Base-by-base conservation (phyloP, 2,113 vertebrate genomes). In the Eonycteris spelaea region DNA sequence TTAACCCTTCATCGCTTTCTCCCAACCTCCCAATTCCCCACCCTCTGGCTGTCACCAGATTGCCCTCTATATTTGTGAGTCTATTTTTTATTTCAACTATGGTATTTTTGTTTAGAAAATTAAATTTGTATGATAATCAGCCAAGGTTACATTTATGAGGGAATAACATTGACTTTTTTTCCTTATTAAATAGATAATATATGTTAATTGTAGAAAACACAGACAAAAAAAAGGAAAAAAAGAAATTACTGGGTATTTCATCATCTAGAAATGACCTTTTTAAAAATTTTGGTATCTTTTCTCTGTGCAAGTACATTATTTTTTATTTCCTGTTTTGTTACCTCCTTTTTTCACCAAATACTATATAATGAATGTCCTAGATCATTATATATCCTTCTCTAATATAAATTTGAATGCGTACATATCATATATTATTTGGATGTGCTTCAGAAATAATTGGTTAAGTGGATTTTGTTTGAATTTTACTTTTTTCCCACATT, bases 21-120 rank as follows among this genome's bases (percentile, higher is more conserved):
- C 51, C 48, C 45, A 48, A 11, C 11, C 45, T 48, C 45, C 45
- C 45, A 48, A 48, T 48, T 48, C 45, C 48, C 13, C 15, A 51
- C 51, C 51, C 51, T 51, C 51, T 51, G 51, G 51, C 51, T 14
- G 4, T 51, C 51, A 51, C 15, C 51, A 51, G 51, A 51, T 51
- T 51, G 51, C 4, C 51, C 51, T 51, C 51, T 15, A 51, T 51
- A 51, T 16, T 48, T 16, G 51, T 51, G 51, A 51, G 51, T 51
- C 15, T 51, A 51, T 51, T 51, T 51, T 51, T 51, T 51, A 68
- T 91, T 92, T 93, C 43, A 70, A 90, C 75, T 35, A 45, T 6
- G 22, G 7, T 33, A 94, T 2, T 85, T 38, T 85, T 87, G 19
- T 67, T 91, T 82, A 83, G 57, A 82, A 95, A 94, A 92, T 78